A percentile compares a stretch with the other conserved stretches of the same genome.
Conservation (phyloP, 2,888 invertebrate species). For the Drosophila conformis region DNA sequence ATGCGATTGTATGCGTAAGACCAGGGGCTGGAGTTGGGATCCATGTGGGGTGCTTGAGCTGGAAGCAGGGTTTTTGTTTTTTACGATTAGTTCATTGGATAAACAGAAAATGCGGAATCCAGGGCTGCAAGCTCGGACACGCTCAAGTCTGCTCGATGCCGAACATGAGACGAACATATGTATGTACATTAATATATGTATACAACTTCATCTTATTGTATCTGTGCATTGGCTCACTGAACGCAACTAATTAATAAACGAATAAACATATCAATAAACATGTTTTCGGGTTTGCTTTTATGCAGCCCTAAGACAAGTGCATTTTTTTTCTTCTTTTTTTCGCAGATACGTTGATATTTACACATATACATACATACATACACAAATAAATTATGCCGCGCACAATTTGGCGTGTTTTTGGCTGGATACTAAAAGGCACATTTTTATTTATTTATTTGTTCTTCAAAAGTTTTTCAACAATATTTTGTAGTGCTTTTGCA, state of each 20-base stretch:
- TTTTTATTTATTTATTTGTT: conserved; percentile 6
- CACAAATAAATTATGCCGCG: conserved; percentile 63
- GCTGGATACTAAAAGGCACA: conserved; percentile 5
- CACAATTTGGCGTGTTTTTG: conserved; percentile 37
- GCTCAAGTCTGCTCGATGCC: conserved; percentile 21
- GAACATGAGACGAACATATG: conserved; percentile 17
- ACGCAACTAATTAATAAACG: conserved; percentile 1
- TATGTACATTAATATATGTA: conserved; percentile 18
- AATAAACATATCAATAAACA: conserved; percentile 10
- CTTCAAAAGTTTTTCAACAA: conserved; percentile 6
- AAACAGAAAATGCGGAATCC: conserved; percentile 40
- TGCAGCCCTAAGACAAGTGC: conserved; percentile 57
- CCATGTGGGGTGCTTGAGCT: conserved; percentile 86
- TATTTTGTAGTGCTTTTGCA: conserved; percentile 22
- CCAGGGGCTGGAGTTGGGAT: conserved; percentile 95
- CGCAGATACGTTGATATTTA: conserved; percentile 45
- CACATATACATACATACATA: conserved; percentile 47
- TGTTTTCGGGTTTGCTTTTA: conserved; percentile 16
- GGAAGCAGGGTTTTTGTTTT: conserved; percentile 39
- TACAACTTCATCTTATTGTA: conserved; percentile 4
- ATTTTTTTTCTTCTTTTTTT: conserved; percentile 29
- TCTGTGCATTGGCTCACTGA: not conserved
- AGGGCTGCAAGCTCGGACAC: conserved; percentile 31
- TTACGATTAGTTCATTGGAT: conserved; percentile 21
- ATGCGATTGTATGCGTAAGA: conserved; percentile 93